A percentile compares a stretch with the other conserved stretches of the same genome.
These are phyloP conservation scores for Delphinapterus leucas DNA, from an alignment of 2,113 vertebrate genomes.

Conservation along the genomic window DNA sequence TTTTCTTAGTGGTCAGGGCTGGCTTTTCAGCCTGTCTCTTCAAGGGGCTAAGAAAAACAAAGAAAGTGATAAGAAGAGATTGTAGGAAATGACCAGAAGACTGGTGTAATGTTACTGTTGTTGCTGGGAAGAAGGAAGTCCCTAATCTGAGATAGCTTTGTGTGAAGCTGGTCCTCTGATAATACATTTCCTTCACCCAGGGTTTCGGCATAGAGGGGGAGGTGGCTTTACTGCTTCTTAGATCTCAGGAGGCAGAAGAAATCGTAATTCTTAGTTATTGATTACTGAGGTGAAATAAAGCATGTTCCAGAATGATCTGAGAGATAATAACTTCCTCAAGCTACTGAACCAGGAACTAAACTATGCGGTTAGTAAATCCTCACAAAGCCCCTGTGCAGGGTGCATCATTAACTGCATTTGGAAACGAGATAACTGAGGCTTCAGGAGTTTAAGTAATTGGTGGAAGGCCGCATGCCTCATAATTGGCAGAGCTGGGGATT, in stretches of 20 bases:
- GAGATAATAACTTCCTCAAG: background rate
- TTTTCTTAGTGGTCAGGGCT: background rate
- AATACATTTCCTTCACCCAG: background rate
- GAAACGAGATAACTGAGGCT: background rate
- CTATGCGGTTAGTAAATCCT: background rate
- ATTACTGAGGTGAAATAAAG: background rate
- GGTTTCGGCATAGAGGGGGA: background rate
- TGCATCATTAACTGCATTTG: background rate
- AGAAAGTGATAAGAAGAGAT: background rate
- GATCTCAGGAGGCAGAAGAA: background rate
- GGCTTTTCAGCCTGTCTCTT: background rate
- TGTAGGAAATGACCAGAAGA: background rate
- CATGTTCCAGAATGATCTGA: background rate
- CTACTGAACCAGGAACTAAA: background rate
- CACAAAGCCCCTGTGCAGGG: background rate
- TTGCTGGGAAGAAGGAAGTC: background rate
- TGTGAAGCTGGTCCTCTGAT: background rate
- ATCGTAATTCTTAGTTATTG: background rate
- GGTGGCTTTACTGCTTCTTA: background rate
- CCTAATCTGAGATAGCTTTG: background rate
- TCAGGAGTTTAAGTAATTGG: conserved; percentile 7
- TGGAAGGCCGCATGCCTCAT: background rate
- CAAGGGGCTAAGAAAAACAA: background rate
- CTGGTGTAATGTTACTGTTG: background rate
- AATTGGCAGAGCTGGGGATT: background rate